Evolutionary conservation across 2,888 invertebrate genomes (phyloP), one percentile per base, ranked within the genome.

Genomic region (Prenolepis imparis): DNA sequence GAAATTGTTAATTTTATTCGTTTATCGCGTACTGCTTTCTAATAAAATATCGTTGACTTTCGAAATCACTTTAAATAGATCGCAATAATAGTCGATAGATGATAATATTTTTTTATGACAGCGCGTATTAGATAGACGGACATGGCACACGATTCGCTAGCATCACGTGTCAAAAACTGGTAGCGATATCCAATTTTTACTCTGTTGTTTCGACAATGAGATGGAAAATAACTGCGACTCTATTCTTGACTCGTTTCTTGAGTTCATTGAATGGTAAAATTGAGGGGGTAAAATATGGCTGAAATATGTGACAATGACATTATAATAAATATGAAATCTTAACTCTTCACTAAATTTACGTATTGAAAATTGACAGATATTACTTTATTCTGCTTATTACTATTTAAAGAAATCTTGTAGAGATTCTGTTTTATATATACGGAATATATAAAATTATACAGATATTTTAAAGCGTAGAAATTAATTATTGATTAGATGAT

Each of bases 1-100:
- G n/a, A n/a, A n/a, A n/a, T n/a, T n/a, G n/a, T n/a, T n/a, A n/a
- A n/a, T n/a, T n/a, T n/a, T n/a, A n/a, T n/a, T n/a, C n/a, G n/a
- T n/a, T n/a, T n/a, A n/a, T n/a, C n/a, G n/a, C n/a, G 32, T 64
- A 84, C 85, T 85, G 87, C 91, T 92, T 92, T 92, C 91, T 90
- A 90, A 90, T 90, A 88, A 82, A 84, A 80, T 73, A 86, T 80
- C 88, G 74, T 70, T 84, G 83, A 87, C 88, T 88, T 89, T 90
- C 90, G 89, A 87, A 88, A 90, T 89, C 78, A 84, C 89, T 89
- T 89, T 87, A 88, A 72, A 70, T 57, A 64, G 73, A 59, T 83
- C 80, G 59, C 21, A 36, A 36, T 36, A 36, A 57, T 48, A 48
- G n/a, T 28, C 55, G 82, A 77, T 36, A 72, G 44, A 77, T 36